Evolutionary conservation across 2,888 invertebrate genomes (phyloP).

Genomic region (Eilema sororculum): DNA sequence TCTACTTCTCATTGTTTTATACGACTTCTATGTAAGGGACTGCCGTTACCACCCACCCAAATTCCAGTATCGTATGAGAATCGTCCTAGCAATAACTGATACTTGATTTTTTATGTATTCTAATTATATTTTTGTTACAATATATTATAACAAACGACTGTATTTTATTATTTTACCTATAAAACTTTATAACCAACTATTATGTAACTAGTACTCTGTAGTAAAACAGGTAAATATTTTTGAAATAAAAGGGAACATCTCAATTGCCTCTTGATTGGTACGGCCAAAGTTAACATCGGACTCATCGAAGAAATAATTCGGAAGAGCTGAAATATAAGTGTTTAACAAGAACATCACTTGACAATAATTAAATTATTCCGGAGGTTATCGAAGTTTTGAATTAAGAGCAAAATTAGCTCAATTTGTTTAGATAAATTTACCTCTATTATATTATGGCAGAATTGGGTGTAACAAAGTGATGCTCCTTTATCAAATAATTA

Average conservation of each 20-base stretch:
- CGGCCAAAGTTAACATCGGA: conserved; percentile 36
- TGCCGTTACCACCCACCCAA: too few species aligned
- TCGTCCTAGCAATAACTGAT: neutral
- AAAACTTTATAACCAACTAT: neutral
- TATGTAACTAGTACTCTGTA: neutral
- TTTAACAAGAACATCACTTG: conserved; percentile 27
- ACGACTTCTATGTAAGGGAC: too few species aligned
- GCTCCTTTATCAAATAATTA: too few species aligned
- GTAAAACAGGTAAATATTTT: conserved; percentile 5
- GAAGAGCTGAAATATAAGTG: conserved; percentile 25
- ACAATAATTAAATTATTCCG: conserved; percentile 29
- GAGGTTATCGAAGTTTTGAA: conserved; percentile 21
- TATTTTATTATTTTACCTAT: neutral
- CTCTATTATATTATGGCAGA: neutral
- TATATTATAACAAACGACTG: neutral
- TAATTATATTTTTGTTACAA: neutral
- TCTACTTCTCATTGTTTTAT: too few species aligned
- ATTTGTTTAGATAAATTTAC: conserved; percentile 1
- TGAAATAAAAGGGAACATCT: neutral
- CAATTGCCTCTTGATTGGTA: conserved; percentile 41
- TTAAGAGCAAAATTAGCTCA: conserved; percentile 11
- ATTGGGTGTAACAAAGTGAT: neutral
- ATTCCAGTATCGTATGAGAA: too few species aligned
- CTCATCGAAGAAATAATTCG: conserved; percentile 35
- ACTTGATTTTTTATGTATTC: neutral